Evolutionary conservation across 1,140 invertebrate species (phyloP).

Genomic region (Periplaneta americana): DNA sequence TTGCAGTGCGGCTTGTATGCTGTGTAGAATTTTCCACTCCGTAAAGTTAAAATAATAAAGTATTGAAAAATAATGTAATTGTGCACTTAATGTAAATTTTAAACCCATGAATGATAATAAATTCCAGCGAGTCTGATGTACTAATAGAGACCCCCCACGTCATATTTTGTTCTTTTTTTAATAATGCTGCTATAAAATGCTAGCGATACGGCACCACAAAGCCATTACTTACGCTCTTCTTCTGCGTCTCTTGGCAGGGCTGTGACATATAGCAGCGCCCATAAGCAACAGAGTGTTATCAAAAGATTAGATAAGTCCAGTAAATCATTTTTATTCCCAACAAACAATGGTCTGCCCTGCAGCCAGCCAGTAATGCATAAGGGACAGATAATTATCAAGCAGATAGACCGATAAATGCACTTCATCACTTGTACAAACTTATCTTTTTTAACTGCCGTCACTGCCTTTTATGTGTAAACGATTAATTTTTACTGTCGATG

Average conservation of each 20-base stretch:
- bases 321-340: background rate
- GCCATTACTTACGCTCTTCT: background rate
- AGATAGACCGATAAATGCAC: background rate
- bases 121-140: background rate
- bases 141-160: too few relatives aligned
- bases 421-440: background rate
- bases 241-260: background rate
- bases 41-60: background rate
- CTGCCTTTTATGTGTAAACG: background rate
- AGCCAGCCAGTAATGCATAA: background rate
- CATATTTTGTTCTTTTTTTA: background rate
- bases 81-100: background rate
- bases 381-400: background rate
- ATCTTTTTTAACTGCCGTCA: background rate
- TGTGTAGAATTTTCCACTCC: too few relatives aligned
- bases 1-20: too few relatives aligned
- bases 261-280: background rate
- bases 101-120: background rate
- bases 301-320: background rate
- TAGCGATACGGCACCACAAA: background rate
- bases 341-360: background rate
- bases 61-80: background rate
- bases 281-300: background rate
- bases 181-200: background rate
- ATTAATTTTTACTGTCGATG: slow-evolving; percentile 13